phyloP scores from a whole-genome alignment of 2,113 vertebrate genomes.

The Spea bombifrons region DNA sequence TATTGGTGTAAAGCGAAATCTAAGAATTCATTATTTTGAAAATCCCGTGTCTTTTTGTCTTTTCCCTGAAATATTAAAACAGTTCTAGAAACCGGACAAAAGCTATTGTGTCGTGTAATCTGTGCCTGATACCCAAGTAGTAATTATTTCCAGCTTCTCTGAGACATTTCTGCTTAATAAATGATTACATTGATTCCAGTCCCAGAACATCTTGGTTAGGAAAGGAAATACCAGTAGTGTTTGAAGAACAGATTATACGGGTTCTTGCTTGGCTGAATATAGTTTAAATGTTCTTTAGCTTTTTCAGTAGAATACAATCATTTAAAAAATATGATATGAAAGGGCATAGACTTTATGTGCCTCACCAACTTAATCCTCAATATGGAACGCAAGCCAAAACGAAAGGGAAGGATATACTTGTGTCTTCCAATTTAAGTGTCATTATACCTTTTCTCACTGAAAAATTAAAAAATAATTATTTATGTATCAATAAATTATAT shows the following conservation, averaged over 20 bases:
- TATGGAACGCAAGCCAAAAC: no score
- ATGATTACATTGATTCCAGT: slow-evolving; percentile 65
- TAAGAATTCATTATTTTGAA: no score
- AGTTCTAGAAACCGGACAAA: neutral
- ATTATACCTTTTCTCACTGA: no score
- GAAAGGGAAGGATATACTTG: no score
- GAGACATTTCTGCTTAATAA: slow-evolving; percentile 54
- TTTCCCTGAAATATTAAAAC: neutral
- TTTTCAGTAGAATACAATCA: no score
- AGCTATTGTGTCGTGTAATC: slow-evolving; percentile 46
- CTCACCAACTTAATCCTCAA: no score
- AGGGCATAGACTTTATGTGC: no score
- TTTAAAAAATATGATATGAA: no score
- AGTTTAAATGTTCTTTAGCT: slow-evolving; percentile 56
- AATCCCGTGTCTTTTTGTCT: neutral
- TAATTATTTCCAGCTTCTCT: slow-evolving; percentile 64
- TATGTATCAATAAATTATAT: no score
- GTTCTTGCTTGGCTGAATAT: slow-evolving; percentile 57
- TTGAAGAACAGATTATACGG: slow-evolving; percentile 65
- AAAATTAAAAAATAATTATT: no score
- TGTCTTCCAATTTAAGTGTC: no score
- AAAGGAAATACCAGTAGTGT: slow-evolving; percentile 61
- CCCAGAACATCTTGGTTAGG: slow-evolving; percentile 57
- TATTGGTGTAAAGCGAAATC: no score
- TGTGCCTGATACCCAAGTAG: slow-evolving; percentile 60